These are phyloP conservation scores for Irena cyanogastra DNA, from an alignment of 2,113 vertebrate genomes.

Conservation along the genomic window DNA sequence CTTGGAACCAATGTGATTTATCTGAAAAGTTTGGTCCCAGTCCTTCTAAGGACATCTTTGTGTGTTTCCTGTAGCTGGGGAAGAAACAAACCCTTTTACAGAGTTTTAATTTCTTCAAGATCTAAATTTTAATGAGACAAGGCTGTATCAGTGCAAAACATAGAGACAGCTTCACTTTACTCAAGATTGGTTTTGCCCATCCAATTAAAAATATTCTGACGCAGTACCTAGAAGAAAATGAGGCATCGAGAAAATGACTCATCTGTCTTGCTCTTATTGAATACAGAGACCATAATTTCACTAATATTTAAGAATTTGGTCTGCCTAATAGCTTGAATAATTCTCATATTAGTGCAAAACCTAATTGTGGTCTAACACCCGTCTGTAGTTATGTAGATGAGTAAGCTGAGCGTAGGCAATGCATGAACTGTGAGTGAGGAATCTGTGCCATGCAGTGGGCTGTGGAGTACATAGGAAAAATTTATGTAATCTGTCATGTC, in stretches of 20 bases:
- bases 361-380: not conserved
- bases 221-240: not conserved
- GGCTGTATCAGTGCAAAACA: not conserved
- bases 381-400: not conserved
- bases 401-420: fast-evolving
- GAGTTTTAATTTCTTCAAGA: not conserved
- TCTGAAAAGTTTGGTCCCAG: not conserved
- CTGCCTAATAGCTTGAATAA: not conserved
- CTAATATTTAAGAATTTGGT: not conserved
- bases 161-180: not conserved
- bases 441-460: not conserved
- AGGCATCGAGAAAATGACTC: not conserved
- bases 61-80: not conserved
- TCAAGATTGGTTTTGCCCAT: not conserved
- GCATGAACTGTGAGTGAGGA: not conserved
- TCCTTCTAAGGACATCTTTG: not conserved
- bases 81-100: not conserved
- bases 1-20: not conserved
- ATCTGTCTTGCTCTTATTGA: not conserved
- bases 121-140: not conserved
- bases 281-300: not conserved
- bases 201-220: not conserved
- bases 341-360: not conserved
- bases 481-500: not conserved
- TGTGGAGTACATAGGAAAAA: not conserved